Base-by-base conservation (phyloP, 2,113 vertebrate species). In the Hystrix cristata region DNA sequence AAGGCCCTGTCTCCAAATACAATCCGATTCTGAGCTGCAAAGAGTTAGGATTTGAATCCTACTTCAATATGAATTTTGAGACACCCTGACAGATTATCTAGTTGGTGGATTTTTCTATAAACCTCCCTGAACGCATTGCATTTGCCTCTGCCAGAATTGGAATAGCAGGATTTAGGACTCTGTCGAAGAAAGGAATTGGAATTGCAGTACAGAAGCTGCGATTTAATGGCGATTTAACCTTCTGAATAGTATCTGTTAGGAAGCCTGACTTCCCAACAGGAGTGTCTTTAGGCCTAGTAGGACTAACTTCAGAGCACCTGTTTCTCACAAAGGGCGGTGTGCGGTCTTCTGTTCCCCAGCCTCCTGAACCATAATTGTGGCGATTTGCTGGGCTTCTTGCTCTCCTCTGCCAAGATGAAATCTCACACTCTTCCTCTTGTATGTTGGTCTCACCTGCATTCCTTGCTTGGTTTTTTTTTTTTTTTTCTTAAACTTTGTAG, bases 71-170 rank as follows among this genome's bases (percentile, higher is more conserved):
- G 65, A 89, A 53, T 93, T 76, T 72, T 46, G 31, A 34, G 15
- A 82, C 34, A 55, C 72, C 31, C 51, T 79, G 80, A 87, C 67
- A 76, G 43, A 46, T 85, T 57, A 55, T 81, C 38, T 60, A 23
- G 86, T 87, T 95, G 87, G 43, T 91, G 86, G 92, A 46, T 85
- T 94, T 94, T 67, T 46, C 82, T 53, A 1, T 93, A 60, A 91
- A 27, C 43, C 15, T 18, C 46, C 87, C 93, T 92, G 43, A 69
- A 46, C 48, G 46, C 25, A 31, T 90, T 89, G 18, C 13, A 74
- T 74, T 92, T 95, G 62, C 86, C 43, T 96, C 78, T 95, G 88
- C 82, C 81, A 78, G 84, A 97, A 94, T 90, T 29, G 48, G 62
- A 92, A 85, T 34, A 48, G 53, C 78, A 85, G 72, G 60, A 91